A percentile compares a stretch with the other conserved stretches of the same genome.
Evolutionary conservation across 1,140 invertebrate genomes (phyloP).

Genomic region (Drosophila navojoa): DNA sequence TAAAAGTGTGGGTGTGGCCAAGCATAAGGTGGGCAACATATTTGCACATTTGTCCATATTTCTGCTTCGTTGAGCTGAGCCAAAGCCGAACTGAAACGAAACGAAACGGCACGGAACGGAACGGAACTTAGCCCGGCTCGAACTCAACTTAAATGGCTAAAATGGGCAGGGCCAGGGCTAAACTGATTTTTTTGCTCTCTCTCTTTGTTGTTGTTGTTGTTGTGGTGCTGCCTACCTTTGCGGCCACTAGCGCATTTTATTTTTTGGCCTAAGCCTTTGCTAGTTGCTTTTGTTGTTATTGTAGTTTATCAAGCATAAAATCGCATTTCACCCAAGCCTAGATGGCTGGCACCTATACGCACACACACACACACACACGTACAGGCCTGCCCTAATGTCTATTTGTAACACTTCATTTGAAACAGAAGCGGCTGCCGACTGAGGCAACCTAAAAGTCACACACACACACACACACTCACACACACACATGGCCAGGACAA

Average conservation of each 20-base stretch:
- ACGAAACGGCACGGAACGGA: neutral
- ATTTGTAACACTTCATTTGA: conserved; percentile 81
- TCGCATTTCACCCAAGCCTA: conserved; percentile 65
- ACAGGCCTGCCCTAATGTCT: conserved; percentile 60
- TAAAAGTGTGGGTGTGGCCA: conserved; percentile 32
- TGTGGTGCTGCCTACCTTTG: conserved; percentile 25
- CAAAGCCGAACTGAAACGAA: conserved; percentile 14
- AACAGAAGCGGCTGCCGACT: conserved; percentile 59
- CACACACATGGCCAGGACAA: conserved; percentile 41
- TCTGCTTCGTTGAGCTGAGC: conserved; percentile 64
- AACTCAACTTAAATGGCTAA: conserved; percentile 24
- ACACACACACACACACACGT: conserved; percentile 4
- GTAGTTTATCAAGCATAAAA: conserved; percentile 81
- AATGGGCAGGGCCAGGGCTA: conserved; percentile 29
- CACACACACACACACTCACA: conserved; percentile 53
- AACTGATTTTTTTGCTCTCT: conserved; percentile 5
- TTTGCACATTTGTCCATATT: conserved; percentile 81
- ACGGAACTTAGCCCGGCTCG: neutral
- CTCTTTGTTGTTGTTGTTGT: no score
- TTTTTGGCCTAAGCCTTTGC: conserved; percentile 51
- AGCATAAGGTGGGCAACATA: conserved; percentile 53
- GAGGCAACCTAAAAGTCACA: conserved; percentile 61
- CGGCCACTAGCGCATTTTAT: conserved; percentile 18
- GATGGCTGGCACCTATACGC: conserved; percentile 4
- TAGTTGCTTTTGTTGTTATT: conserved; percentile 61